Evolutionary conservation across 2,113 vertebrate species (phyloP).

Genomic region (Osmerus mordax): DNA sequence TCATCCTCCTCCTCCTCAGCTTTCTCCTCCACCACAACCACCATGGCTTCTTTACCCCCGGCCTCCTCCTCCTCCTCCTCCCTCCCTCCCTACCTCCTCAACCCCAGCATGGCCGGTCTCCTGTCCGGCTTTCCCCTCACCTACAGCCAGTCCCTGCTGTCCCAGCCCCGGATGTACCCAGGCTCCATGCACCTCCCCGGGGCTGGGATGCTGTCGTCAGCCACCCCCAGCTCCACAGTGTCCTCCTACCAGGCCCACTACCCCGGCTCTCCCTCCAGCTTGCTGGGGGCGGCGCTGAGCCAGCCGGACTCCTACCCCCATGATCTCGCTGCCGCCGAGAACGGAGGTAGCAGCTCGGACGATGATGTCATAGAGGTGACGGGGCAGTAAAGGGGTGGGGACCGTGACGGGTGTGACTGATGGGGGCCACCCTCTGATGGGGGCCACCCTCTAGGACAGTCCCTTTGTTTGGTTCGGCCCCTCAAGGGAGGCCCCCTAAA

Average conservation of each 20-base stretch:
- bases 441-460: not conserved
- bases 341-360: constrained; percentile 91
- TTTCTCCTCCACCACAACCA: constrained; percentile 80
- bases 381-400: constrained; percentile 77
- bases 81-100: constrained; percentile 88
- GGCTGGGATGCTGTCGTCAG: constrained; percentile 75
- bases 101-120: constrained; percentile 84
- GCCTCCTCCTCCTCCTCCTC: constrained; percentile 56
- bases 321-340: constrained; percentile 68
- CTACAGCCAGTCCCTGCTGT: constrained; percentile 87
- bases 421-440: not conserved
- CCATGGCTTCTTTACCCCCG: constrained; percentile 68
- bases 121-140: constrained; percentile 85
- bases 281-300: constrained; percentile 85
- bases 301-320: constrained; percentile 74
- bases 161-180: constrained; percentile 77
- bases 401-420: constrained; percentile 19
- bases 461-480: too few relatives aligned
- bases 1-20: constrained; percentile 57
- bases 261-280: constrained; percentile 80
- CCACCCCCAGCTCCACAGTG: constrained; percentile 77
- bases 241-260: constrained; percentile 83
- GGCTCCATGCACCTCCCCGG: constrained; percentile 52
- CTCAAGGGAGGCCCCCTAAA: not conserved
- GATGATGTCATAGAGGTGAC: constrained; percentile 97